These are phyloP conservation scores for Mystacornis crossleyi DNA, from an alignment of 2,113 vertebrate genomes.

Conservation along the genomic window DNA sequence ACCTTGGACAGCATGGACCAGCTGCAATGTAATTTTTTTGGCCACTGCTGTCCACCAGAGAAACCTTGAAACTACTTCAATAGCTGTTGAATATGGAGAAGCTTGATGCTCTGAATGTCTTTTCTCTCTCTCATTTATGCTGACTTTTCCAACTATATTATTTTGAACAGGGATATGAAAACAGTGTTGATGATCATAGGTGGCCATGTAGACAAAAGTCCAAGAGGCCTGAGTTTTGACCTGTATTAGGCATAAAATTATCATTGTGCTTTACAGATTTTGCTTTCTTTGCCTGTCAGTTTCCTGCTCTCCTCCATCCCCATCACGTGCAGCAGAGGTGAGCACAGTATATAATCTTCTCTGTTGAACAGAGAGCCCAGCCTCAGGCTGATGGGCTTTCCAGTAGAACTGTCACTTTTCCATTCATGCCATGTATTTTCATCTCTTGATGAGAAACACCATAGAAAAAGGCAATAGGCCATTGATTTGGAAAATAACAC, in stretches of 20 bases:
- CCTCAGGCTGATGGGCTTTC: background rate
- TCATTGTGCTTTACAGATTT: background rate
- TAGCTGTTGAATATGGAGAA: background rate
- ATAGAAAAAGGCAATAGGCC: background rate
- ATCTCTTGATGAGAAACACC: background rate
- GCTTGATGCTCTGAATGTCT: background rate
- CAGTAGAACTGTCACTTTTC: background rate
- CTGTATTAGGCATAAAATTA: background rate
- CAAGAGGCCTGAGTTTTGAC: background rate
- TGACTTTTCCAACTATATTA: background rate
- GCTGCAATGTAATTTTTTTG: background rate
- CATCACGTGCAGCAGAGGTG: background rate
- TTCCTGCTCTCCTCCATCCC: background rate
- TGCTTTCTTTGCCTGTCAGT: background rate
- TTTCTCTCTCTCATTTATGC: background rate
- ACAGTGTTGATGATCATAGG: background rate
- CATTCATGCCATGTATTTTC: background rate
- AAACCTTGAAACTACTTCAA: background rate
- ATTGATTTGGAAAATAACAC: background rate
- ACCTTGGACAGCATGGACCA: background rate
- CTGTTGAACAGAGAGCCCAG: background rate
- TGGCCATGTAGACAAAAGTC: background rate
- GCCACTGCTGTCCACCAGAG: background rate
- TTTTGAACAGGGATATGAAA: background rate
- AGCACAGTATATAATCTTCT: background rate